Conservation (phyloP, 2,888 invertebrate genomes). For the Proisotoma minuta region DNA sequence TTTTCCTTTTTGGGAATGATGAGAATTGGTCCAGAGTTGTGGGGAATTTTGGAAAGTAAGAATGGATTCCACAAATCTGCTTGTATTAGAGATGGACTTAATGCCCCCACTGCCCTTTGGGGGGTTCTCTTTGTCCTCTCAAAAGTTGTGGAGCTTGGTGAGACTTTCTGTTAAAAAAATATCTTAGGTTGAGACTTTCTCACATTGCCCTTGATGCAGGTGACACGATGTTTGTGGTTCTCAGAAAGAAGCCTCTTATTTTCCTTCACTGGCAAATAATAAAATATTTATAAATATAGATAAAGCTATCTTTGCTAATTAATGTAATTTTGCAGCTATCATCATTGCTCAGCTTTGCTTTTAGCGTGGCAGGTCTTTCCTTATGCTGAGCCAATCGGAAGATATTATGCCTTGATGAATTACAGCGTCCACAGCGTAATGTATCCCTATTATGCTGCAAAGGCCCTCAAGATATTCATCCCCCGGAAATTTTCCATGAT, state of each 20-base stretch:
- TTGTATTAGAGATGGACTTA: constrained; percentile 60
- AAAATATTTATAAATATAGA: too few species aligned
- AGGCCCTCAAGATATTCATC: constrained; percentile 74
- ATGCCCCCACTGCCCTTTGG: constrained; percentile 26
- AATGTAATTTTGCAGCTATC: constrained; percentile 64
- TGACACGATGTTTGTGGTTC: constrained; percentile 65
- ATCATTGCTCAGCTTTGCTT: constrained; percentile 87
- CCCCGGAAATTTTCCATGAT: constrained; percentile 80
- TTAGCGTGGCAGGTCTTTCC: constrained; percentile 91
- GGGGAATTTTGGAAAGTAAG: constrained; percentile 72
- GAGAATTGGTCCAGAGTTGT: constrained; percentile 86
- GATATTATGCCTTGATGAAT: constrained; percentile 94
- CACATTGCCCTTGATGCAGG: constrained; percentile 54
- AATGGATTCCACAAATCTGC: constrained; percentile 92
- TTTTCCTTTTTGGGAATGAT: constrained; percentile 92
- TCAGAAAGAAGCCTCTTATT: constrained; percentile 86
- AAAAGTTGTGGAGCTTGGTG: constrained; percentile 29
- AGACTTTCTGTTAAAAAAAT: too few species aligned
- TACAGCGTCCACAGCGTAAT: constrained; percentile 83
- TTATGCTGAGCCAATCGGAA: constrained; percentile 79
- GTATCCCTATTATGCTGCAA: constrained; percentile 84
- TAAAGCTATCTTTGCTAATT: neutral
- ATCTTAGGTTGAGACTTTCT: too few species aligned
- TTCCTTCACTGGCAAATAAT: constrained; percentile 67
- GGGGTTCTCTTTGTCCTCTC: constrained; percentile 18